Percentiles rank a stretch among this genome's conserved stretches.
These are phyloP conservation scores for Apteryx owenii DNA, from an alignment of 2,113 vertebrate species.

Conservation along the genomic window DNA sequence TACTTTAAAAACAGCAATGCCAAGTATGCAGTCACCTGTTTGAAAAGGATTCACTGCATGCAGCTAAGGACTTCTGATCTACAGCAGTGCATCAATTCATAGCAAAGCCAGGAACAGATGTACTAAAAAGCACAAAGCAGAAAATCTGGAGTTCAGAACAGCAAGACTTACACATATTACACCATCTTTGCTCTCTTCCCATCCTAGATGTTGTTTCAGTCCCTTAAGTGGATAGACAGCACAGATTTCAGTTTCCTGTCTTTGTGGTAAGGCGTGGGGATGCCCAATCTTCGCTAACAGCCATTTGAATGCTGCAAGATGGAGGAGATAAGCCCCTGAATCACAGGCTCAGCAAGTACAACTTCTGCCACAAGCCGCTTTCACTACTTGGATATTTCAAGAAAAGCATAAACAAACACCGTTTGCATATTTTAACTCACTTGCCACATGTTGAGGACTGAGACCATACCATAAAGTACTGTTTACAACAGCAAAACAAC, in stretches of 20 bases:
- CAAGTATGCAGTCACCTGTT: neutral
- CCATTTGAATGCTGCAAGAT: neutral
- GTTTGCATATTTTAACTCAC: neutral
- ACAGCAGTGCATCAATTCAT: fast-evolving
- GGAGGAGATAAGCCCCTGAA: neutral
- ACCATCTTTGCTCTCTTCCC: fast-evolving
- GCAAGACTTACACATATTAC: fast-evolving
- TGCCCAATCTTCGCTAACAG: neutral
- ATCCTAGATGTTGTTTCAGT: neutral
- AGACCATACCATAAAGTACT: neutral
- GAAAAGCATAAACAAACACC: neutral
- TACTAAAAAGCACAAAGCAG: fast-evolving
- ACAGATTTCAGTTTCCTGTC: neutral
- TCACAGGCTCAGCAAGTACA: neutral
- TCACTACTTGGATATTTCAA: neutral
- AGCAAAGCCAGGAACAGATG: neutral
- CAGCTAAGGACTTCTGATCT: neutral
- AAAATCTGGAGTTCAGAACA: neutral
- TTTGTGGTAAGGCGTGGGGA: fast-evolving
- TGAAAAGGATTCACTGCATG: neutral
- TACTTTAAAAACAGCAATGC: neutral
- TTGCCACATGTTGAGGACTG: neutral
- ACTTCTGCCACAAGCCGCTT: neutral
- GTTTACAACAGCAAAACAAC: neutral
- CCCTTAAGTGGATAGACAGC: neutral